Evolutionary conservation across 2,888 invertebrate genomes (phyloP).

Genomic region (Sphinx pinastri): DNA sequence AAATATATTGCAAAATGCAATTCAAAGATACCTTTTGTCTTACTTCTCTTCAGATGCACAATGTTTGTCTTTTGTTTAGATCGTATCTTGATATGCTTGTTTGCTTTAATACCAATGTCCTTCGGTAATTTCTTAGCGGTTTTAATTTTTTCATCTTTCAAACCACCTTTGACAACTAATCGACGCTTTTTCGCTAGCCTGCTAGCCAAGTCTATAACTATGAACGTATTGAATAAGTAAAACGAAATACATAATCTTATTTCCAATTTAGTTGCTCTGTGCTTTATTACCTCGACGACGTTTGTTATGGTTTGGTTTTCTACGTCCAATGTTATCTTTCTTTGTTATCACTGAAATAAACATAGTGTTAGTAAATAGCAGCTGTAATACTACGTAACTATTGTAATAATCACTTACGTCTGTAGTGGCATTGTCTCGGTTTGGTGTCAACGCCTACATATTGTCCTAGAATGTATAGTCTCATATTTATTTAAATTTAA

Average conservation of each 20-base stretch:
- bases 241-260: neutral
- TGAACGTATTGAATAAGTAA: constrained; percentile 8
- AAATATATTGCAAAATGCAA: constrained; percentile 4
- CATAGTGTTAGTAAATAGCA: constrained; percentile 14
- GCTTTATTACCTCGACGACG: constrained; percentile 27
- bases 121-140: constrained; percentile 21
- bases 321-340: constrained; percentile 25
- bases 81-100: constrained; percentile 10
- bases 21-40: constrained; percentile 10
- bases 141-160: constrained; percentile 32
- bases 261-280: neutral
- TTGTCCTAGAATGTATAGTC: constrained; percentile 30
- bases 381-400: constrained; percentile 6
- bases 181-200: constrained; percentile 49
- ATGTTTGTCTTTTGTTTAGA: neutral
- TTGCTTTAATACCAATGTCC: constrained; percentile 16
- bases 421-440: constrained; percentile 40
- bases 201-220: constrained; percentile 45
- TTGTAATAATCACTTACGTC: constrained; percentile 35
- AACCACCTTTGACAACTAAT: constrained; percentile 44
- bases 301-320: constrained; percentile 28
- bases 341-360: constrained; percentile 39
- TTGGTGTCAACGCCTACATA: neutral
- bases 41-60: neutral
- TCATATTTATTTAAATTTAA: neutral